phyloP scores from a whole-genome alignment of 1,140 invertebrate species.

The Pomacea maculata region DNA sequence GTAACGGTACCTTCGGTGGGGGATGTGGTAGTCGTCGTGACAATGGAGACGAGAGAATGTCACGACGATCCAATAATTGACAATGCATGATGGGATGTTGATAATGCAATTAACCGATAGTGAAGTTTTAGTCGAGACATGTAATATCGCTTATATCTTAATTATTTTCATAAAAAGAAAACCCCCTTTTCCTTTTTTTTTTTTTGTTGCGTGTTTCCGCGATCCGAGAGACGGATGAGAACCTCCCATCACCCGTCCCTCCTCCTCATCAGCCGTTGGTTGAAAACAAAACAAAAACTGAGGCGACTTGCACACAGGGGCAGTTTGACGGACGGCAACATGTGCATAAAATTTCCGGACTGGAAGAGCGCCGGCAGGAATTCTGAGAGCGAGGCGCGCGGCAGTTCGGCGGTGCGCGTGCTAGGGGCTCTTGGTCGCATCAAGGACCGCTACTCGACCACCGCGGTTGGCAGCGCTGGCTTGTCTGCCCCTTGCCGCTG shows the following conservation, averaged over 20 bases:
- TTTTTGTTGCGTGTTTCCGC: background rate
- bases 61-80: too few relatives aligned
- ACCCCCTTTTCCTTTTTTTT: background rate
- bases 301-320: background rate
- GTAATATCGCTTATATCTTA: background rate
- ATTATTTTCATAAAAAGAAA: background rate
- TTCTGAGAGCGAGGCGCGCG: background rate
- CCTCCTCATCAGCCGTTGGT: background rate
- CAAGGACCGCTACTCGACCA: too few relatives aligned
- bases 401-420: too few relatives aligned
- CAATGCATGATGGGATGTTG: too few relatives aligned
- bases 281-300: background rate
- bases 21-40: too few relatives aligned
- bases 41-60: too few relatives aligned
- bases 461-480: too few relatives aligned
- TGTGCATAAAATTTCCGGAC: conserved; percentile 25
- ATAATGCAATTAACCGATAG: background rate
- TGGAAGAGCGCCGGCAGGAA: conserved; percentile 16
- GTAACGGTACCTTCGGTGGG: too few relatives aligned
- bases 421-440: too few relatives aligned
- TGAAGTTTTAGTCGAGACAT: background rate
- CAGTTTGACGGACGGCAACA: conserved; percentile 26
- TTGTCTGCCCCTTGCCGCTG: too few relatives aligned
- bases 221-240: background rate
- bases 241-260: background rate